These are phyloP conservation scores for Takifugu flavidus DNA, from an alignment of 2,113 vertebrate species.

Conservation along the genomic window DNA sequence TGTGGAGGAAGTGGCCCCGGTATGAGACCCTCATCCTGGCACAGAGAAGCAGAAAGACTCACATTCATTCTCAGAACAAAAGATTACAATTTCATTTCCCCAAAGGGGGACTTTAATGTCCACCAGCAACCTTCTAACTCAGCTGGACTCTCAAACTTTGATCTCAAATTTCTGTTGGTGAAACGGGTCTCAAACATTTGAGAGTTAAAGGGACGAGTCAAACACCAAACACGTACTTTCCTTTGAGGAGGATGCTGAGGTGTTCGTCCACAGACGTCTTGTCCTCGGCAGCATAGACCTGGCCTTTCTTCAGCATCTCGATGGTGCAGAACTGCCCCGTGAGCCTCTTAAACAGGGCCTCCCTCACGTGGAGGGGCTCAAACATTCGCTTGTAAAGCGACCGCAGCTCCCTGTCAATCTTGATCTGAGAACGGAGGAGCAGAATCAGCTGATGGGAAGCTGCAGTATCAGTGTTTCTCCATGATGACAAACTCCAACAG, in stretches of 20 bases:
- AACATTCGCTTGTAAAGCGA: slow-evolving; percentile 91
- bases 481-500: too few relatives aligned
- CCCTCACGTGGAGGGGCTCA: slow-evolving; percentile 90
- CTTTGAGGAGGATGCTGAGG: slow-evolving; percentile 94
- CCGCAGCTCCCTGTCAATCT: slow-evolving; percentile 90
- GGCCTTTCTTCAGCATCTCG: slow-evolving; percentile 86
- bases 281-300: slow-evolving; percentile 91
- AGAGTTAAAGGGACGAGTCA: too few relatives aligned
- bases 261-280: slow-evolving; percentile 96
- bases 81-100: background rate
- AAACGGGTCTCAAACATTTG: too few relatives aligned
- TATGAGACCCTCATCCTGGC: slow-evolving; percentile 98
- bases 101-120: background rate
- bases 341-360: slow-evolving; percentile 89
- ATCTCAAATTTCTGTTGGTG: too few relatives aligned
- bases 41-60: slow-evolving; percentile 20
- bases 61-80: background rate
- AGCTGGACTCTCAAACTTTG: background rate
- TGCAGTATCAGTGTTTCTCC: too few relatives aligned
- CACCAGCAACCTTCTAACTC: background rate
- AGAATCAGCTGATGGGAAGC: background rate
- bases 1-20: slow-evolving; percentile 96
- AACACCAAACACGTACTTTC: slow-evolving; percentile 80
- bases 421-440: slow-evolving; percentile 78
- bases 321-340: slow-evolving; percentile 97